Base-by-base conservation (phyloP, 23 tunicate genomes). In the Ascidia mentula region DNA sequence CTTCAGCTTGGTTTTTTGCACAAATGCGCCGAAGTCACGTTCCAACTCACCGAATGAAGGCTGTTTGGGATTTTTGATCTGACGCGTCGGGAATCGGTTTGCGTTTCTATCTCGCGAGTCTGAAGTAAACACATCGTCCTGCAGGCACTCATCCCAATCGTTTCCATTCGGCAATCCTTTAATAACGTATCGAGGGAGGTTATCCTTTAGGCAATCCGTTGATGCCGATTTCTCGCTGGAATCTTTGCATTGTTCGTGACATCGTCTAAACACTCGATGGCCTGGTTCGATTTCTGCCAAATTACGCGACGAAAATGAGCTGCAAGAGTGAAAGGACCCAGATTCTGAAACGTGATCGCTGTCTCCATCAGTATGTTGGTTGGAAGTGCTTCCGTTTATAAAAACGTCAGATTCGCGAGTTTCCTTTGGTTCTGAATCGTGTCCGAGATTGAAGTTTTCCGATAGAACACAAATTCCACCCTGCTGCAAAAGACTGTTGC, bases 11-110 rank as follows among this genome's bases (percentile, higher is more conserved):
- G 38, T 32, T 32, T 70, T 34, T 6, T 32, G 37, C 74, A 70
- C 74, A 70, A 70, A 70, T 30, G 37, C 38, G 35, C 38, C 38
- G 38, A 70, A 70, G 13, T 70, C 74, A 18, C 74, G 31, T 34
- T 70, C 74, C 9, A 70, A 22, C 37, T 70, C 74, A 2, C 74
- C 74, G 74, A 70, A 70, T 4, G 74, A 70, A 6, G 74, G 74
- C 32, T 70, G 74, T 36, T 70, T 70, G 6, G 74, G 36, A 18
- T 32, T 34, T 34, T 30, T 70, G 22, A 22, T 18, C 24, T 70
- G 24, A 22, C 31, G 39, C 6, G 34, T 3, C 34, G 65, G 28
- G 13, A 53, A 53, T 26, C 24, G 22, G 65, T 53, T 53, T 9
- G 28, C 65, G 13, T 53, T 53, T 53, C 65, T 53, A 28, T 53